Conservation (phyloP, 2,797 vertebrate species). For the Molossus molossus region DNA sequence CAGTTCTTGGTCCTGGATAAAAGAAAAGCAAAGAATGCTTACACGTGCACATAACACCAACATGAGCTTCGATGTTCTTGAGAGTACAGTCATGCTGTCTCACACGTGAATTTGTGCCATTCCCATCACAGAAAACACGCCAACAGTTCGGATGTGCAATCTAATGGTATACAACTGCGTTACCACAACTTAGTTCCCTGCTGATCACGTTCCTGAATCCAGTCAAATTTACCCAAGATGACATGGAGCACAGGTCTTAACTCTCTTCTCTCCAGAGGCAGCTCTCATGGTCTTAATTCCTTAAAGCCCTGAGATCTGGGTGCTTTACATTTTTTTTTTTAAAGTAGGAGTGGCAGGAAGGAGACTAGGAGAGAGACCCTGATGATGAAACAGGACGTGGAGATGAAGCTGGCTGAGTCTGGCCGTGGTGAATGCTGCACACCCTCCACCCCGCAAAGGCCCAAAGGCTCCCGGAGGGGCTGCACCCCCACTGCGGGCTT, state of each 20-base stretch:
- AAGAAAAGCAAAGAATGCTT: conserved; percentile 58
- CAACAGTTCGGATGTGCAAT: neutral
- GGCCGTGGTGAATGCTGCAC: neutral
- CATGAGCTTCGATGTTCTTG: neutral
- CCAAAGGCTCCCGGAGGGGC: neutral
- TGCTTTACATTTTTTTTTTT: neutral
- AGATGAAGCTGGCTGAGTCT: neutral
- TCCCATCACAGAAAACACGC: neutral
- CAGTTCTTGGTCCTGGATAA: conserved; percentile 96
- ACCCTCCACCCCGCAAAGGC: neutral
- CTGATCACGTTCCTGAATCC: neutral
- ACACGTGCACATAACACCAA: neutral
- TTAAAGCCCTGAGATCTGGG: neutral
- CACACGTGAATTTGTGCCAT: neutral
- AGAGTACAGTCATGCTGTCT: neutral
- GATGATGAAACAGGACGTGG: neutral
- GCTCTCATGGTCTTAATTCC: neutral
- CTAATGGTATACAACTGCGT: fast-evolving
- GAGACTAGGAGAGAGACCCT: neutral
- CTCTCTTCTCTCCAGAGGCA: neutral
- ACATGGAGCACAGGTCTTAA: neutral
- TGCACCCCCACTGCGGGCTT: too few relatives aligned
- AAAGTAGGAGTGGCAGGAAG: neutral
- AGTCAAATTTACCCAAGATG: neutral
- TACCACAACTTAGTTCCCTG: neutral